Evolutionary conservation across 2,888 invertebrate genomes (phyloP).

Genomic region (Leucophora obtusa): DNA sequence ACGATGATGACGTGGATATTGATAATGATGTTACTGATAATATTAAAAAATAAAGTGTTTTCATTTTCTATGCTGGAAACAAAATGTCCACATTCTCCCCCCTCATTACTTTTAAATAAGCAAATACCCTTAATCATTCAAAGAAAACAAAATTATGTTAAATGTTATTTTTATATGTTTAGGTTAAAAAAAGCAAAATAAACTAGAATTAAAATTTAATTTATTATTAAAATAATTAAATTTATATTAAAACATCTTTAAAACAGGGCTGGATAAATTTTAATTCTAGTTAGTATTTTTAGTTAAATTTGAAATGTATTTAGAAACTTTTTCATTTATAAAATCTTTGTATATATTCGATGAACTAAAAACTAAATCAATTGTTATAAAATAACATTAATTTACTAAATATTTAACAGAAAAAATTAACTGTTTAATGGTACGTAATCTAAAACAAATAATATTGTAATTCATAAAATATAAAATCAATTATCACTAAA

Average conservation of each 20-base stretch:
- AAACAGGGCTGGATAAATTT: constrained; percentile 75
- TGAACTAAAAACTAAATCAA: constrained; percentile 3
- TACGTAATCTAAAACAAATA: background rate
- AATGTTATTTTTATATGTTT: constrained; percentile 12
- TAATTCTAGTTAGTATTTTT: constrained; percentile 67
- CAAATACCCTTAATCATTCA: background rate
- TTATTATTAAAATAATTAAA: constrained; percentile 12
- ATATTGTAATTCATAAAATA: background rate
- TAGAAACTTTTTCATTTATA: background rate
- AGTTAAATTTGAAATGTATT: background rate
- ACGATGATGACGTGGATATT: constrained; percentile 8
- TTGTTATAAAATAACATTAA: constrained; percentile 36
- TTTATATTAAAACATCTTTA: constrained; percentile 63
- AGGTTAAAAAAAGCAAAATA: background rate
- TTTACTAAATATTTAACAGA: background rate
- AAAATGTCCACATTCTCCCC: background rate
- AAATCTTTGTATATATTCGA: constrained; percentile 39
- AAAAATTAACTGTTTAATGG: constrained; percentile 21
- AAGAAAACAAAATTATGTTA: constrained; percentile 1
- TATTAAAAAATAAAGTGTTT: constrained; percentile 51
- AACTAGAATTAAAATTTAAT: constrained; percentile 58
- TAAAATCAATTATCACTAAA: background rate
- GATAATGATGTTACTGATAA: constrained; percentile 36
- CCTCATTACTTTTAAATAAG: background rate
- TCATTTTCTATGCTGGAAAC: constrained; percentile 12